Evolutionary conservation across 2,797 vertebrate species (phyloP).

Genomic region (Acanthurus leucopareius): DNA sequence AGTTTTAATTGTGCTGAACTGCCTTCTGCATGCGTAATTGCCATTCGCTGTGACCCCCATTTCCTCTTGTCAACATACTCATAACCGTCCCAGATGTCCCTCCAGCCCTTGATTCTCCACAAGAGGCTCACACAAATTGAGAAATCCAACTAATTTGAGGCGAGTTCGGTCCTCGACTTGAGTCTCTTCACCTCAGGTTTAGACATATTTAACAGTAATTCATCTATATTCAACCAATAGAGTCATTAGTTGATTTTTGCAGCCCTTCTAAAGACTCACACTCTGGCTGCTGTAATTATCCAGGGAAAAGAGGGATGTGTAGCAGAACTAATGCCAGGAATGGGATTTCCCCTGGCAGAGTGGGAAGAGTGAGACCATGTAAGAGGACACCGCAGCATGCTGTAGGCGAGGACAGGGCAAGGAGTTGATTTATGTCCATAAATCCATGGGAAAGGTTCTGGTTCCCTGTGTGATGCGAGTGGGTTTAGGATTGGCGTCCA

Average conservation of each 20-base stretch:
- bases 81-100: slow-evolving; percentile 78
- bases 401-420: slow-evolving; percentile 74
- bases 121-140: slow-evolving; percentile 42
- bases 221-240: slow-evolving; percentile 39
- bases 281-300: slow-evolving; percentile 63
- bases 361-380: slow-evolving; percentile 69
- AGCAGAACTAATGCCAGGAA: slow-evolving; percentile 80
- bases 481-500: slow-evolving; percentile 80
- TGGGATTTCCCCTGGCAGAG: slow-evolving; percentile 75
- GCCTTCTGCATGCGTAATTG: slow-evolving; percentile 80
- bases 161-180: slow-evolving; percentile 41
- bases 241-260: slow-evolving; percentile 49
- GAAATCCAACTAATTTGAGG: slow-evolving; percentile 42
- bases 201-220: slow-evolving; percentile 46
- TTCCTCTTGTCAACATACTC: slow-evolving; percentile 83
- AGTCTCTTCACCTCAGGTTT: slow-evolving; percentile 36
- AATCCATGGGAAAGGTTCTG: slow-evolving; percentile 81
- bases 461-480: slow-evolving; percentile 75
- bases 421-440: slow-evolving; percentile 83
- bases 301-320: slow-evolving; percentile 56
- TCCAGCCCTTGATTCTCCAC: slow-evolving; percentile 49
- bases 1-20: slow-evolving; percentile 83
- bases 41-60: slow-evolving; percentile 78
- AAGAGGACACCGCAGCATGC: slow-evolving; percentile 79
- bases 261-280: slow-evolving; percentile 35